Percentiles rank a stretch among this genome's conserved stretches.
Conservation (phyloP, 2,113 vertebrate species). For the Antechinus stuartii region DNA sequence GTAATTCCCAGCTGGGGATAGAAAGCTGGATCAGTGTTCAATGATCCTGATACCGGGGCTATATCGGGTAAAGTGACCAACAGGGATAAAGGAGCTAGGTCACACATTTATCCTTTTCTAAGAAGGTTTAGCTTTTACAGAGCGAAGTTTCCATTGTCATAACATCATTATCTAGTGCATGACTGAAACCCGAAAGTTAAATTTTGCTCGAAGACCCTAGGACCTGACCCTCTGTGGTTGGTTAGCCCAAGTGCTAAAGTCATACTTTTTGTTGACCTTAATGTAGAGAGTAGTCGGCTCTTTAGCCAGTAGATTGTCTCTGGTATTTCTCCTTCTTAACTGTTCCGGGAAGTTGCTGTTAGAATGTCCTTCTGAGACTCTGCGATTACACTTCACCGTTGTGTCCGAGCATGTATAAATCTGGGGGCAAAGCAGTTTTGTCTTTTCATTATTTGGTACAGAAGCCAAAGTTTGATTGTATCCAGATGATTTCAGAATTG, state of each 20-base stretch:
- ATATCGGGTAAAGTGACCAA: conserved; percentile 49
- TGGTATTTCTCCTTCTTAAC: conserved; percentile 45
- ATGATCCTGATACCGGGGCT: conserved; percentile 27
- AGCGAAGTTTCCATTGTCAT: conserved; percentile 44
- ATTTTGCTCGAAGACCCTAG: conserved; percentile 47
- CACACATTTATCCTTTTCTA: conserved; percentile 48
- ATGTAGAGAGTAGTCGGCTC: conserved; percentile 24
- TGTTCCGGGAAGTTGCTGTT: conserved; percentile 44
- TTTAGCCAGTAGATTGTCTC: conserved; percentile 31
- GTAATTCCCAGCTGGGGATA: background rate
- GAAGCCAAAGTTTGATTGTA: conserved; percentile 33
- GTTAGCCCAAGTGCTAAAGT: conserved; percentile 29
- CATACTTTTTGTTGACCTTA: conserved; percentile 37
- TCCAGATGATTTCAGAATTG: conserved; percentile 58
- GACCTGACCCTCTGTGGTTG: background rate
- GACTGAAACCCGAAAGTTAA: conserved; percentile 44
- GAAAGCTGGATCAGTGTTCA: background rate
- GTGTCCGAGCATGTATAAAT: background rate
- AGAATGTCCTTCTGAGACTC: conserved; percentile 39
- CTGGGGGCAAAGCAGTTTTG: conserved; percentile 23
- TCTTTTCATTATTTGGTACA: conserved; percentile 42
- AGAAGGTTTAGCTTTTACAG: conserved; percentile 39
- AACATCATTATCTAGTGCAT: conserved; percentile 47
- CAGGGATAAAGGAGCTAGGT: conserved; percentile 47
- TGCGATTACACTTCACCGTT: conserved; percentile 30